Conservation (phyloP, 2,888 invertebrate species). For the Cosmia pyralina region DNA sequence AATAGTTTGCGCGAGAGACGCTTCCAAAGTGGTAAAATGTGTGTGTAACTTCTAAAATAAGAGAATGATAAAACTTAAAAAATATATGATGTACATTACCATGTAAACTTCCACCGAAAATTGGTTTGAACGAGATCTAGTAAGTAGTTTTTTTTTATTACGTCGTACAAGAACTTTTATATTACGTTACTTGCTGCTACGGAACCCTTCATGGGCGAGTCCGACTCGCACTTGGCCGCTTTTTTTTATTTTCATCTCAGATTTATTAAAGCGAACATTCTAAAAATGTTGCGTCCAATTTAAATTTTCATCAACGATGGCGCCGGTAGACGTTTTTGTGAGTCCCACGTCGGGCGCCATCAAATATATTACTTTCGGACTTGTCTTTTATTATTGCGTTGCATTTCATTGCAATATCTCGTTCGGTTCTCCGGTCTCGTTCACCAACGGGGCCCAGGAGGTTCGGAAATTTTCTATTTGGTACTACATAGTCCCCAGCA, state of each 20-base stretch:
- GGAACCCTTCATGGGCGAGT: too few relatives aligned
- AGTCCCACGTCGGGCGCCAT: conserved; percentile 43
- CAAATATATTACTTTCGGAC: conserved; percentile 49
- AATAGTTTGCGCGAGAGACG: too few relatives aligned
- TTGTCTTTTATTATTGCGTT: conserved; percentile 55
- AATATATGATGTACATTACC: too few relatives aligned
- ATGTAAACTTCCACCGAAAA: too few relatives aligned
- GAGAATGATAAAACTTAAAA: too few relatives aligned
- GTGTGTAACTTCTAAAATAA: too few relatives aligned
- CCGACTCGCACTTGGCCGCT: too few relatives aligned
- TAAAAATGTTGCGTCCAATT: conserved; percentile 15
- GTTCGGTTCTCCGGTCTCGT: conserved; percentile 42
- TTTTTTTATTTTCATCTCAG: conserved; percentile 14
- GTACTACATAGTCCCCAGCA: conserved; percentile 62
- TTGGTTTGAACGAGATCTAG: too few relatives aligned
- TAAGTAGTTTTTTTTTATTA: too few relatives aligned
- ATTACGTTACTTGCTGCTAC: too few relatives aligned
- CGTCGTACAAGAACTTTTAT: too few relatives aligned
- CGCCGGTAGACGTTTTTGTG: conserved; percentile 7
- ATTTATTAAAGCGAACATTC: conserved; percentile 4
- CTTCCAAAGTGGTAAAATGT: too few relatives aligned
- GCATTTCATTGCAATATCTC: conserved; percentile 65
- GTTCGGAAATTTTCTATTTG: conserved; percentile 66
- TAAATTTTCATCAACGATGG: conserved; percentile 26
- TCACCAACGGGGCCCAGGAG: conserved; percentile 57